phyloP scores from a whole-genome alignment of 2,797 vertebrate genomes.

The Propithecus deckenii region DNA sequence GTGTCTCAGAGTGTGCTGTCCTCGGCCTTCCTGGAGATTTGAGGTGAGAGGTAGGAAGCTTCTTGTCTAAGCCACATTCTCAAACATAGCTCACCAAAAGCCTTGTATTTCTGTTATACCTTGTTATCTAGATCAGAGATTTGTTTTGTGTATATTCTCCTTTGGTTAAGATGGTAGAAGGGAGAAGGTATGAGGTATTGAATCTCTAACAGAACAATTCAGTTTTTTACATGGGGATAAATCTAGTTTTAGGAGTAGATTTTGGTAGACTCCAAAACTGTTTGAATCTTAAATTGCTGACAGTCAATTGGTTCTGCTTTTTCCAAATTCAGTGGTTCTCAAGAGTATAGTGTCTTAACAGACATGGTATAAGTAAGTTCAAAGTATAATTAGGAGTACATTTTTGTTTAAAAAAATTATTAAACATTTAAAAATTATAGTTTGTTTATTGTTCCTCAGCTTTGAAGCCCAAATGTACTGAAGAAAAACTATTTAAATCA shows the following conservation, averaged over 20 bases:
- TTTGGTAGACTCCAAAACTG: not conserved
- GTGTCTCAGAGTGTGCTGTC: not conserved
- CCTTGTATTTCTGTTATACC: not conserved
- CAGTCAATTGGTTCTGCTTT: not conserved
- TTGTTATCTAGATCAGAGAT: not conserved
- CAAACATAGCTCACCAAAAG: not conserved
- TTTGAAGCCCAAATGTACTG: not conserved
- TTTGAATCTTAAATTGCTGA: not conserved
- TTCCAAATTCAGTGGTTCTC: not conserved
- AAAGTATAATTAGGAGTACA: not conserved
- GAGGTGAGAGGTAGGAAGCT: not conserved
- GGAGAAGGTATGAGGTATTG: not conserved
- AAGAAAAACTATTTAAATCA: not conserved
- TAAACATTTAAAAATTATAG: not conserved
- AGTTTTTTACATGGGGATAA: not conserved
- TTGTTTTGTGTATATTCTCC: not conserved
- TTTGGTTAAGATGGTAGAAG: not conserved
- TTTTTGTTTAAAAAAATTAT: not conserved
- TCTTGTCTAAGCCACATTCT: not conserved
- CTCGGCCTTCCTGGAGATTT: not conserved
- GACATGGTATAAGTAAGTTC: not conserved
- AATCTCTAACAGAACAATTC: not conserved
- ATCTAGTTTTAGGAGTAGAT: not conserved
- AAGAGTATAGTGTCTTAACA: not conserved
- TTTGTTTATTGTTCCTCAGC: not conserved